Conservation (phyloP, 2,797 vertebrate species). For the Salmo trutta region DNA sequence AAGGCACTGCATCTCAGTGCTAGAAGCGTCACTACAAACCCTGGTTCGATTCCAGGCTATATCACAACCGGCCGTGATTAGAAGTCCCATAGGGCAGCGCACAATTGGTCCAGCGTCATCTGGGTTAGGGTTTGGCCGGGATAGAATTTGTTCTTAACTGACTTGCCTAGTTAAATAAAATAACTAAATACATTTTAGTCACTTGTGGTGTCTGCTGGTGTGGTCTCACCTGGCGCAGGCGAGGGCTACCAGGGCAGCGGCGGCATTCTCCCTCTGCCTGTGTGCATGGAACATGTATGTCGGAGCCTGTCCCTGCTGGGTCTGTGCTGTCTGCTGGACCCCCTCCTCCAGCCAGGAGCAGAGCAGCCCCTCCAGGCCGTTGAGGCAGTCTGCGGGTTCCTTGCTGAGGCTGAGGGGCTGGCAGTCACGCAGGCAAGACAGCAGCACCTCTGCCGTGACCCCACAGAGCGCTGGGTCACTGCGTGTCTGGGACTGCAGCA, state of each 20-base stretch:
- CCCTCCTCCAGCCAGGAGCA: conserved; percentile 96
- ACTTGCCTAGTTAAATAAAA: no score
- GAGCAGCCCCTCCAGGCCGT: conserved; percentile 91
- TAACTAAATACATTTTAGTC: no score
- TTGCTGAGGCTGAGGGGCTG: conserved; percentile 98
- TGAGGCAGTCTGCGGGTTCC: conserved; percentile 96
- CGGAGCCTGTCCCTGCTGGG: conserved; percentile 43
- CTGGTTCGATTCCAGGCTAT: no score
- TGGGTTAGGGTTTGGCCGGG: no score
- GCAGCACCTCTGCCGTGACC: conserved; percentile 95
- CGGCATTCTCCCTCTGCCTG: conserved; percentile 95
- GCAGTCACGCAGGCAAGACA: conserved; percentile 95
- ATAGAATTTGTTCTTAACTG: no score
- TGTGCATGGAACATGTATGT: conserved; percentile 79
- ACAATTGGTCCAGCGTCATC: no score
- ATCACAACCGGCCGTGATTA: no score
- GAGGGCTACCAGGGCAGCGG: conserved; percentile 94
- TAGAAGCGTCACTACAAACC: no score
- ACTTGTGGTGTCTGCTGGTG: conserved; percentile 29
- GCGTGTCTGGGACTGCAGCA: conserved; percentile 95
- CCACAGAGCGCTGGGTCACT: conserved; percentile 96
- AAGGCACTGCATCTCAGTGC: no score
- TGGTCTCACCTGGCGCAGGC: conserved; percentile 90
- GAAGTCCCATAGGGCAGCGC: no score
- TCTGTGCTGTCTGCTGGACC: conserved; percentile 68